These are phyloP conservation scores for Achlya flavicornis DNA, from an alignment of 2,888 invertebrate genomes.

Conservation along the genomic window DNA sequence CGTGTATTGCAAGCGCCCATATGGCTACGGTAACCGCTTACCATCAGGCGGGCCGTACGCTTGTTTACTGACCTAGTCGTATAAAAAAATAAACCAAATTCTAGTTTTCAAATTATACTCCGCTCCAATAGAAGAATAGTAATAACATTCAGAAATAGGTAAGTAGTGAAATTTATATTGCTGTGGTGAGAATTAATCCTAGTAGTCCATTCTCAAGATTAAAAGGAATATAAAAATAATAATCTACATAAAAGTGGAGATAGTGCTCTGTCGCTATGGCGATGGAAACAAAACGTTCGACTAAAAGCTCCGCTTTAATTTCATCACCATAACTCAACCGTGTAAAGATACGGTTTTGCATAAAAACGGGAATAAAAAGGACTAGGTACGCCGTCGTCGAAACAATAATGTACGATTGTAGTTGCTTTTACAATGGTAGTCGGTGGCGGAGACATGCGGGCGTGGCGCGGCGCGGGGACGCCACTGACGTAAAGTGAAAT, in stretches of 20 bases:
- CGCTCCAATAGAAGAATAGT: too few relatives aligned
- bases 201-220: slow-evolving; percentile 39
- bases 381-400: slow-evolving; percentile 67
- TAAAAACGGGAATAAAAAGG: slow-evolving; percentile 73
- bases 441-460: slow-evolving; percentile 68
- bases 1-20: too few relatives aligned
- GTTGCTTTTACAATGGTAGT: slow-evolving; percentile 74
- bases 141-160: not conserved
- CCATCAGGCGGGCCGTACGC: too few relatives aligned
- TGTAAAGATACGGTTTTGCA: slow-evolving; percentile 74
- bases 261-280: slow-evolving; percentile 37
- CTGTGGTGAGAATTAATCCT: not conserved
- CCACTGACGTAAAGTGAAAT: slow-evolving; percentile 74
- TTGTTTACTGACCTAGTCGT: too few relatives aligned
- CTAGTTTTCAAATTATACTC: too few relatives aligned
- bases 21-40: too few relatives aligned
- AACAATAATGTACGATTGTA: slow-evolving; percentile 82
- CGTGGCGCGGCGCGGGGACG: slow-evolving; percentile 37
- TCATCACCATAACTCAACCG: slow-evolving; percentile 74
- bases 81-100: too few relatives aligned
- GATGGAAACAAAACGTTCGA: slow-evolving; percentile 58
- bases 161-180: slow-evolving; percentile 3
- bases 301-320: slow-evolving; percentile 75
- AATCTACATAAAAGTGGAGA: slow-evolving; percentile 47
- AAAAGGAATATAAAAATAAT: slow-evolving; percentile 49